Conservation (phyloP, 2,797 vertebrate genomes). For the Poecilia velifera region DNA sequence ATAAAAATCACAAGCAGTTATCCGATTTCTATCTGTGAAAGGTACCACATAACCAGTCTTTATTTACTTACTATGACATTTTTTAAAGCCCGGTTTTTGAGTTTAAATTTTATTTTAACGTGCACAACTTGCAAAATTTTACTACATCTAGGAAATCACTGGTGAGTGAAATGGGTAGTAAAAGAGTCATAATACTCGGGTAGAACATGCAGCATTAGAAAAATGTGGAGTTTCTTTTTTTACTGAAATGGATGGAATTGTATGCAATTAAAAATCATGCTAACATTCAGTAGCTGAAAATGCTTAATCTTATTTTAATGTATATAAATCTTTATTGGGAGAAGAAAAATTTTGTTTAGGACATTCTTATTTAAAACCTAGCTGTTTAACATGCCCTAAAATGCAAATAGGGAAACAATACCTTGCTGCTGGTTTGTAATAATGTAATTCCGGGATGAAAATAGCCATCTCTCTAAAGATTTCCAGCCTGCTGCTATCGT, state of each 20-base stretch:
- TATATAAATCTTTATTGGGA: background rate
- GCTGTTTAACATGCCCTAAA: background rate
- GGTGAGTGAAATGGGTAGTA: background rate
- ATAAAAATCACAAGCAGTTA: background rate
- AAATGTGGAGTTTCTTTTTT: background rate
- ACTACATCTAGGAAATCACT: background rate
- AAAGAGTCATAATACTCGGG: background rate
- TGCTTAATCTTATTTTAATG: background rate
- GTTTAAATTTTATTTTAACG: background rate
- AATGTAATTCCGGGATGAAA: background rate
- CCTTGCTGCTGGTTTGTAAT: background rate
- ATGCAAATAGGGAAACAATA: background rate
- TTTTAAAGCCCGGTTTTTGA: no score
- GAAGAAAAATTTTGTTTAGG: background rate
- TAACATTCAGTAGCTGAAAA: background rate
- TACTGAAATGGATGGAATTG: background rate
- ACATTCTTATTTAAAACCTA: background rate
- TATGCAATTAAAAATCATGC: background rate
- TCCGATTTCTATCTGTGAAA: background rate
- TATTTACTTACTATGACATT: background rate
- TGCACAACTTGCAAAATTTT: background rate
- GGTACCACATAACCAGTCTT: background rate
- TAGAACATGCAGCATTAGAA: background rate
- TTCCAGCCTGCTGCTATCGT: background rate
- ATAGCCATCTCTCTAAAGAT: background rate